A percentile compares a stretch with the other conserved stretches of the same genome.
phyloP scores from a whole-genome alignment of 2,888 invertebrate species.

The Troides helena region DNA sequence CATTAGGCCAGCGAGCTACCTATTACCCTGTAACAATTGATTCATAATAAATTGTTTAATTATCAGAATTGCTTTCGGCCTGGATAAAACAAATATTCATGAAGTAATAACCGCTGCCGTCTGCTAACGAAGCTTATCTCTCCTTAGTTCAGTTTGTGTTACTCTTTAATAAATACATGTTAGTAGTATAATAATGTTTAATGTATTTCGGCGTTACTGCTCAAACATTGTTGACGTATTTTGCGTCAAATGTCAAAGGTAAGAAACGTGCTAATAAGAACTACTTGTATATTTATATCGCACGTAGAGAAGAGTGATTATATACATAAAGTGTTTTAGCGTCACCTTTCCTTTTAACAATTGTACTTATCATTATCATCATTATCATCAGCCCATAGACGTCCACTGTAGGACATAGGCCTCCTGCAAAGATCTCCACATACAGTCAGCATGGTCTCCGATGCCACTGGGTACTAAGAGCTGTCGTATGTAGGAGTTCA shows the following conservation, averaged over 20 bases:
- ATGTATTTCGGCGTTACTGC: constrained; percentile 3
- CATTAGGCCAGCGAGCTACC: no score
- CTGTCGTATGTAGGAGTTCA: no score
- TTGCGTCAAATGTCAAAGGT: constrained; percentile 49
- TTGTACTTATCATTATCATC: no score
- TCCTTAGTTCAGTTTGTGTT: constrained; percentile 1
- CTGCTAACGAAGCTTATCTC: constrained; percentile 1
- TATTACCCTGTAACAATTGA: neutral
- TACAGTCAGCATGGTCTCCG: no score
- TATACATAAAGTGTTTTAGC: neutral
- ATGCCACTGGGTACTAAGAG: no score
- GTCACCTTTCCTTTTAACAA: no score
- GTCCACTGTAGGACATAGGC: no score
- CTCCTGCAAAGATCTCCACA: no score
- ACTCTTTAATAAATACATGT: constrained; percentile 7
- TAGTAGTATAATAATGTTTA: constrained; percentile 6
- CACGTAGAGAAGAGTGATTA: neutral
- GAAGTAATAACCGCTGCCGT: neutral
- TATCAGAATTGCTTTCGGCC: constrained; percentile 14
- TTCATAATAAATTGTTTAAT: constrained; percentile 1
- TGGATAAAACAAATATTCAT: constrained; percentile 8
- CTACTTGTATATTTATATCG: neutral
- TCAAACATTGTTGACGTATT: constrained; percentile 32
- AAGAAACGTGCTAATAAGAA: constrained; percentile 30
- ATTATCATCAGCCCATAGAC: no score